Base-by-base conservation (phyloP, 2,797 vertebrate genomes). In the Syngnathus rostellatus region DNA sequence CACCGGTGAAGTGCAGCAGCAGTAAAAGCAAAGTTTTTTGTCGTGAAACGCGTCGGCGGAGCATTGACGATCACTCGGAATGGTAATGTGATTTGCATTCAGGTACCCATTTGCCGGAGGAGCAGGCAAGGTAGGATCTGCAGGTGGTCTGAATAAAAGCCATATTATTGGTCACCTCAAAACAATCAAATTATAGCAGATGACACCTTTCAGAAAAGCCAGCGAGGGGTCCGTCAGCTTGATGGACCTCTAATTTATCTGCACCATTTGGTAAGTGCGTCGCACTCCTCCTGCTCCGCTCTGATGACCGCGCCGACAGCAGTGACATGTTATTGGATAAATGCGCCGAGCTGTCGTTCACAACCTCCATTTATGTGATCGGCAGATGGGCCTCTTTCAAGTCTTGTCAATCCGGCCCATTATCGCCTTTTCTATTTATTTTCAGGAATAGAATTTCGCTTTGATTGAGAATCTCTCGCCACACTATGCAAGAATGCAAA, bases 151-250 rank as follows among this genome's bases (percentile, higher is more conserved):
- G 72, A 87, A 89, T 88, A 87, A 89, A 85, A 81, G 80, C 74
- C 80, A 85, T 89, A 85, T 88, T 89, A 87, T 83, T 85, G 78
- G 72, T 75, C 66, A 75, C 65, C 64, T 67, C 83, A 84, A 78
- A 77, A 86, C 86, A 85, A 88, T 91, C 86, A 88, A 86, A 88
- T 90, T 88, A 91, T 87, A 89, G 84, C 64, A 89, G 88, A 86
- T 89, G 85, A 86, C 85, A 90, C 82, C 85, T 87, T 92, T 89
- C 88, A 86, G 85, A 81, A 79, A 83, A 85, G 81, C 73, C 75
- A 75, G 76, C 73, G 57, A 84, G 81, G 78, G 85, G 85, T 84
- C 83, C 87, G 86, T 90, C 89, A 87, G 79, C 85, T 75, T 90
- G 84, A 84, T 83, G 78, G 81, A 87, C 81, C 80, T 77, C 76